Base-by-base conservation (phyloP, 2,797 vertebrate species). In the Peromyscus attwateri region DNA sequence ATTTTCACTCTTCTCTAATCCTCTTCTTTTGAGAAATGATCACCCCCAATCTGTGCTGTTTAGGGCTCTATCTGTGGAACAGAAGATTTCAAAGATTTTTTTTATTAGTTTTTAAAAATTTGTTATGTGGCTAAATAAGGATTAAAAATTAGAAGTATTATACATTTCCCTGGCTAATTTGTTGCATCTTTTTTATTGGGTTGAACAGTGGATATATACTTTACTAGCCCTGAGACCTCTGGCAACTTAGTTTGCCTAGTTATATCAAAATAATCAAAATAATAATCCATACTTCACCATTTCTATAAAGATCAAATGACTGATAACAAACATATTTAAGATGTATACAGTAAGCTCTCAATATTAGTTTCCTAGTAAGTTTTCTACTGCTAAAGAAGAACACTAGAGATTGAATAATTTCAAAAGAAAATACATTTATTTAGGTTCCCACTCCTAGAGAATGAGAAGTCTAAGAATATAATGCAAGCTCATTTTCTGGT, bases 211-310 rank as follows among this genome's bases (percentile, higher is more conserved):
- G 13, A 29, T 87, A 82, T 0, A 60, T 0, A 62, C 29, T 77
- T 94, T 91, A 29, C 3, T 93, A 90, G 11, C 8, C 90, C 11
- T 71, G 23, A 87, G n/a, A 91, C 46, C 14, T 91, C 70, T 71
- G 73, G n/a, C 40, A 96, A 93, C 5, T 76, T 84, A 94, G 4
- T 70, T 96, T 91, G 9, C 14, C 95, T 95, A 85, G 87, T 95
- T 89, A 43, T 71, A 84, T 93, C 57, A 84, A 77, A 21, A 93
- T 4, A 16, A 40, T 71, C 81, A 84, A 71, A 52, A 87, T 34
- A 94, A 55, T 64, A 89, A 92, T 90, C 64, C 1, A 29, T 81
- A 87, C 21, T 13, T 92, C 17, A 71, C 37, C 71, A 89, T 34
- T 83, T 68, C 66, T 75, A 6, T 93, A 84, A 92, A 76, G 19